Evolutionary conservation across 2,113 vertebrate species (phyloP), one percentile per base, ranked within the genome.

Genomic region (Phyllostomus hastatus): DNA sequence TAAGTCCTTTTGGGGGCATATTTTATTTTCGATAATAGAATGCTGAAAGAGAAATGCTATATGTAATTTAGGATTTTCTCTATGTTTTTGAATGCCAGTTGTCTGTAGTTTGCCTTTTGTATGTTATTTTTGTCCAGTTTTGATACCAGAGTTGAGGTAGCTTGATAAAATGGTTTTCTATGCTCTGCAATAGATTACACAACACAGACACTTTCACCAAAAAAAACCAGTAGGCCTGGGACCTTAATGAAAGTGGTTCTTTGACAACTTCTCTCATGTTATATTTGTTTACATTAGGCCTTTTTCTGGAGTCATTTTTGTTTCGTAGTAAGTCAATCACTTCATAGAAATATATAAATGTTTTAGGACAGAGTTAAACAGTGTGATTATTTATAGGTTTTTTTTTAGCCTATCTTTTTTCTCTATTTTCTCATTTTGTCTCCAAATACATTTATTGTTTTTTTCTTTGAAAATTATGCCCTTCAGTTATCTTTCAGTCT

Each of bases 401-500:
- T 93, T 85, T 91, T 96, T 75, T 46, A 75, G 2, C 78, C 70
- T 79, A 16, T 50, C 83, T 59, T 61, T 95, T 73, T 43, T 57
- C 81, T 75, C 80, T 85, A 24, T 87, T 83, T 94, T 96, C 78
- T 92, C 76, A 59, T 90, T 80, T 88, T 76, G 85, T 81, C 76
- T 95, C 93, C 81, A 92, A 35, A 46, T 54, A 57, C 85, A 52
- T 48, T 92, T 76, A 59, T 57, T 64, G 41, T 86, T 83, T 43
- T 88, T 88, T 73, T 87, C 94, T 90, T 91, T 80, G 50, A 95
- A 95, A 69, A 92, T 48, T 81, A 46, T 95, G 84, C 48, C 94
- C 90, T 43, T 76, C 52, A 81, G 76, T 94, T 92, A 81, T 92
- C 92, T 95, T 85, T 84, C 88, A 76, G 72, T 81, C 84, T 97